Conservation (phyloP, 2,888 invertebrate species). For the Caenorhabditis sulstoni region DNA sequence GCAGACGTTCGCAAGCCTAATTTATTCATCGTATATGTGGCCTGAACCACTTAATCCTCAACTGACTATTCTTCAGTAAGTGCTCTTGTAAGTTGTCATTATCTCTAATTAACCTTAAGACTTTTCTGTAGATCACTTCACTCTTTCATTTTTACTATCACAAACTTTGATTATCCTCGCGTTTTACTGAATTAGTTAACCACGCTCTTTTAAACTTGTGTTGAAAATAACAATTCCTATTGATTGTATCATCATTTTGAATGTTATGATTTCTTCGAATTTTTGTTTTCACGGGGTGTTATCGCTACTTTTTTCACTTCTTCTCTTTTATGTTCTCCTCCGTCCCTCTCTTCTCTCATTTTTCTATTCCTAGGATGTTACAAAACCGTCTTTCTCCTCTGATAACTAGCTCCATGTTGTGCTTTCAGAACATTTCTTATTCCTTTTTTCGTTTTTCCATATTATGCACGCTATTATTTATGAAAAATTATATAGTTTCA, state of each 20-base stretch:
- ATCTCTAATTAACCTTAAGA: slow-evolving; percentile 15
- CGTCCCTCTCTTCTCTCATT: slow-evolving; percentile 29
- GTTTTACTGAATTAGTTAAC: not conserved
- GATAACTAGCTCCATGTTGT: slow-evolving; percentile 13
- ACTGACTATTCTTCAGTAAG: slow-evolving; percentile 19
- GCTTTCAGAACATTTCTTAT: not conserved
- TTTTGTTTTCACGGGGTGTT: slow-evolving; percentile 53
- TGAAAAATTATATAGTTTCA: too few relatives aligned
- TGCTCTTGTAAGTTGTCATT: slow-evolving; percentile 41
- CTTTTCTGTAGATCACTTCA: not conserved
- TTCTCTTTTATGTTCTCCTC: slow-evolving; percentile 35
- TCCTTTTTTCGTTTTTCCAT: too few relatives aligned
- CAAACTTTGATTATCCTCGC: slow-evolving; percentile 9
- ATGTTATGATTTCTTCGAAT: slow-evolving; percentile 50
- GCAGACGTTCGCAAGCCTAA: slow-evolving; percentile 50
- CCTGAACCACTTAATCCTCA: not conserved
- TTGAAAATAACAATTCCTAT: slow-evolving; percentile 47
- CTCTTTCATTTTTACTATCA: not conserved
- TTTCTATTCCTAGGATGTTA: slow-evolving; percentile 4
- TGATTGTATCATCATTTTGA: slow-evolving; percentile 32
- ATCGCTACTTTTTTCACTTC: not conserved
- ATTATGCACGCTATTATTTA: not conserved
- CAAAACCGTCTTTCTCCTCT: slow-evolving; percentile 18
- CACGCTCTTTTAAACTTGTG: not conserved
- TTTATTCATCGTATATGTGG: not conserved